Percentiles rank a stretch among this genome's conserved stretches.
phyloP scores from a whole-genome alignment of 92 coral and sea anemone species.

The Zoanthus sociatus region DNA sequence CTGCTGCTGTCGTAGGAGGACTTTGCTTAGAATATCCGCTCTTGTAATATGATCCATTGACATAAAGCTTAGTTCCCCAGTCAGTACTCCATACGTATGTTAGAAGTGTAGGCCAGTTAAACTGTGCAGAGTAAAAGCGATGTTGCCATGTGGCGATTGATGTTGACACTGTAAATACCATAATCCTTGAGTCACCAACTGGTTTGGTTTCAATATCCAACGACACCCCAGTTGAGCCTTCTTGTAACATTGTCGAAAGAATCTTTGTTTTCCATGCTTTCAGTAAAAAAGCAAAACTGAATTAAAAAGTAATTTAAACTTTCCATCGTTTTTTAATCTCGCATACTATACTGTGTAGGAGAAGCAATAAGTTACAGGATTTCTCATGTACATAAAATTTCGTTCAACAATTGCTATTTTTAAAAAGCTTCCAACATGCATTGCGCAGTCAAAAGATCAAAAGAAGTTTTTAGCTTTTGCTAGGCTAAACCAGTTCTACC shows the following conservation, averaged over 20 bases:
- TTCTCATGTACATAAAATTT: too few relatives aligned
- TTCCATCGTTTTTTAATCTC: not conserved
- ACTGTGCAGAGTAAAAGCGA: not conserved
- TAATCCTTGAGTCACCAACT: not conserved
- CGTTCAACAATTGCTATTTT: too few relatives aligned
- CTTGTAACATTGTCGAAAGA: not conserved
- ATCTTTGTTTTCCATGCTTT: slow-evolving; percentile 39
- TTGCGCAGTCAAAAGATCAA: too few relatives aligned
- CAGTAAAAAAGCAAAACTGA: not conserved
- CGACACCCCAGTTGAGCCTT: slow-evolving; percentile 4
- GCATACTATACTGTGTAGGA: not conserved
- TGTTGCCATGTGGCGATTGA: not conserved
- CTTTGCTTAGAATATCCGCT: not conserved
- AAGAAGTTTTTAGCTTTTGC: too few relatives aligned
- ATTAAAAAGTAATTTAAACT: not conserved
- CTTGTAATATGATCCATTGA: slow-evolving; percentile 28
- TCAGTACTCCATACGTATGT: slow-evolving; percentile 1
- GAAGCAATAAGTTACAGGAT: too few relatives aligned
- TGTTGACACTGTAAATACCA: not conserved
- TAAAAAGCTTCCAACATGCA: too few relatives aligned
- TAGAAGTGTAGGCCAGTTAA: slow-evolving; percentile 28
- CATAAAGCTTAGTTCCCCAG: slow-evolving; percentile 13
- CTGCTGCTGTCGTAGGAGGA: not conserved
- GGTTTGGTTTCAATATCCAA: not conserved
- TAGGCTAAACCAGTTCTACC: too few relatives aligned